Evolutionary conservation across 2,797 vertebrate genomes (phyloP).

Genomic region (Tokudaia muenninki): DNA sequence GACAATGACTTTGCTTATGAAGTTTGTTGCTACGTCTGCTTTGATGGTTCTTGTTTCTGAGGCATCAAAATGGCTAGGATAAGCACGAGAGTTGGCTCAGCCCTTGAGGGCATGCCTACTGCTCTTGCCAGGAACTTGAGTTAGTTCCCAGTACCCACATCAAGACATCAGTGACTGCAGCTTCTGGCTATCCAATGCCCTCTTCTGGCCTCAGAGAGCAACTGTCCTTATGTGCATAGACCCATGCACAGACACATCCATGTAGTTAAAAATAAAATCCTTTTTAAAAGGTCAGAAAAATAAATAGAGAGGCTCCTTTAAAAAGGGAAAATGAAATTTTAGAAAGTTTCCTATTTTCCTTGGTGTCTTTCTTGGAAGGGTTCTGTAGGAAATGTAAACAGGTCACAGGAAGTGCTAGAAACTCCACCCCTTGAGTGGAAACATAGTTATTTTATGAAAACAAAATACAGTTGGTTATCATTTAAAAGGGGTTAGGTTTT

Average conservation of each 20-base stretch:
- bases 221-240: not conserved
- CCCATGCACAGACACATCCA: not conserved
- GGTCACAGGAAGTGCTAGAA: constrained; percentile 78
- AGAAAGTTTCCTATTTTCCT: constrained; percentile 79
- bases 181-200: not conserved
- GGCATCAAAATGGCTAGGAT: constrained; percentile 53
- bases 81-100: not conserved
- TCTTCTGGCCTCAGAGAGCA: not conserved
- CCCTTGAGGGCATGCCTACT: not conserved
- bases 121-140: not conserved
- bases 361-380: constrained; percentile 79
- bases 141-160: not conserved
- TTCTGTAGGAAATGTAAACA: constrained; percentile 79
- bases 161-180: not conserved
- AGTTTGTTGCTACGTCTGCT: constrained; percentile 35
- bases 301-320: constrained; percentile 78
- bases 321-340: constrained; percentile 78
- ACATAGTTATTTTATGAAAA: constrained; percentile 79
- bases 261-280: not conserved
- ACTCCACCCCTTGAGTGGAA: constrained; percentile 74
- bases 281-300: constrained; percentile 1
- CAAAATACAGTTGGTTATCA: constrained; percentile 82
- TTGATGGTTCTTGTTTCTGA: constrained; percentile 43
- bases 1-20: not conserved
- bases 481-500: constrained; percentile 75